These are phyloP conservation scores for Mesorhabditis spiculigera DNA, from an alignment of 2,888 invertebrate genomes.

Conservation along the genomic window DNA sequence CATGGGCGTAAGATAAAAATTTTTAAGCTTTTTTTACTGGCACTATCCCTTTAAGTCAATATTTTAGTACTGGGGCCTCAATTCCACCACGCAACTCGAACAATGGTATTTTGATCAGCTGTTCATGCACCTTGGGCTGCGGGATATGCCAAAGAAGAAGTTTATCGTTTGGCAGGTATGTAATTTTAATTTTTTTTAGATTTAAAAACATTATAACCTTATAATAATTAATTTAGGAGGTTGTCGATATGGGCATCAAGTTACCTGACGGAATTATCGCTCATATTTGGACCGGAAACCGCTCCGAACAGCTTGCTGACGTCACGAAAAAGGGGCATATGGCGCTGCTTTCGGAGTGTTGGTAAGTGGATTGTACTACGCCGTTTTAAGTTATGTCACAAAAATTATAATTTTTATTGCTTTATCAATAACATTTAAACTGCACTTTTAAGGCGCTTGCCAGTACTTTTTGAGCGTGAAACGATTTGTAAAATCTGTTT, in stretches of 20 bases:
- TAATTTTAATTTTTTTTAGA: too few relatives aligned
- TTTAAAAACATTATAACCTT: too few relatives aligned
- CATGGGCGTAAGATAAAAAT: conserved; percentile 12
- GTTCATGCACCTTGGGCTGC: conserved; percentile 9
- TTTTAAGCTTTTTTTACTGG: too few relatives aligned
- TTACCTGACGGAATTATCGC: conserved; percentile 8
- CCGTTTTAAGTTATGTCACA: too few relatives aligned
- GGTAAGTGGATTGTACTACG: too few relatives aligned
- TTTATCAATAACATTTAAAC: too few relatives aligned
- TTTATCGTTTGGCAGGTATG: conserved; percentile 23
- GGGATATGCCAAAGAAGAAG: conserved; percentile 17
- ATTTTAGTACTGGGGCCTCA: conserved; percentile 16
- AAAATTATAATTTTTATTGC: too few relatives aligned
- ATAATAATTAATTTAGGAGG: too few relatives aligned
- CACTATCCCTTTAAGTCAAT: background rate
- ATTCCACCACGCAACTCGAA: conserved; percentile 11
- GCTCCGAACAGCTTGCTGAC: background rate
- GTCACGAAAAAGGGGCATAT: conserved; percentile 11
- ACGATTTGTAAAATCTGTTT: too few relatives aligned
- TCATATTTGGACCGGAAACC: conserved; percentile 15
- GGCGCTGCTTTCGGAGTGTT: conserved; percentile 15
- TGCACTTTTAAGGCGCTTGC: too few relatives aligned
- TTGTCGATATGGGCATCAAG: conserved; percentile 14
- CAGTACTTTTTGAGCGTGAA: too few relatives aligned
- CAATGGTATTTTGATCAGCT: conserved; percentile 17